Evolutionary conservation across 2,113 vertebrate species (phyloP).

Genomic region (Echinops telfairi): DNA sequence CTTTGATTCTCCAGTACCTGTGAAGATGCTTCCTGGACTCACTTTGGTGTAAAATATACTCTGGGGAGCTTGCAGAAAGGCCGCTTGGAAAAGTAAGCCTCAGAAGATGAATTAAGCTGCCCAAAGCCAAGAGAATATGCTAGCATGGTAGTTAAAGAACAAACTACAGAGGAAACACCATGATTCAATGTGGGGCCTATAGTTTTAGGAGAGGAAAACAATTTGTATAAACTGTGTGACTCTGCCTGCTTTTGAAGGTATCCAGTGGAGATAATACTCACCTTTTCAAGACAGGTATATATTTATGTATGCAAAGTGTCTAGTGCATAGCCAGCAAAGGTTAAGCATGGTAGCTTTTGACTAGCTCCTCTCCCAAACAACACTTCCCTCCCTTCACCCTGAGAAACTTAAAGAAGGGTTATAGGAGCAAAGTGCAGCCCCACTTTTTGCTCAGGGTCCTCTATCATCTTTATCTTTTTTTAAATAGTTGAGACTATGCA

Average conservation of each 20-base stretch:
- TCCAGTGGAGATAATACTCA: slow-evolving; percentile 5
- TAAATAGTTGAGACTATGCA: not conserved
- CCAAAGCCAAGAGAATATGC: slow-evolving; percentile 10
- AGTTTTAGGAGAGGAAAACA: not conserved
- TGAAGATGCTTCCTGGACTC: not conserved
- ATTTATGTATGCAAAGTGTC: not conserved
- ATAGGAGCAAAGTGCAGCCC: not conserved
- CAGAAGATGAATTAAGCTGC: not conserved
- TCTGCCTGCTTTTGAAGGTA: not conserved
- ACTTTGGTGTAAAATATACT: slow-evolving; percentile 2
- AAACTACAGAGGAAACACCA: not conserved
- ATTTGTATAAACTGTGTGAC: not conserved
- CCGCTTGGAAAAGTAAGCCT: not conserved
- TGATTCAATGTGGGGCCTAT: not conserved
- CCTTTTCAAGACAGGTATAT: not conserved
- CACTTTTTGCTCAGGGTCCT: not conserved
- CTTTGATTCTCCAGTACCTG: not conserved
- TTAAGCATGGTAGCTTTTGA: not conserved
- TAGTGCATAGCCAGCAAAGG: not conserved
- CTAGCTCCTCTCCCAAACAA: not conserved
- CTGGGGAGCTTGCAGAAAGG: not conserved
- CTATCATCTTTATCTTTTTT: not conserved
- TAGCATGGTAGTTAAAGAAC: not conserved
- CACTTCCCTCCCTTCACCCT: not conserved
- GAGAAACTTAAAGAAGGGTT: not conserved